Evolutionary conservation across 1,140 invertebrate species (phyloP), one percentile per base, ranked within the genome.

Genomic region (Amyelois transitella): DNA sequence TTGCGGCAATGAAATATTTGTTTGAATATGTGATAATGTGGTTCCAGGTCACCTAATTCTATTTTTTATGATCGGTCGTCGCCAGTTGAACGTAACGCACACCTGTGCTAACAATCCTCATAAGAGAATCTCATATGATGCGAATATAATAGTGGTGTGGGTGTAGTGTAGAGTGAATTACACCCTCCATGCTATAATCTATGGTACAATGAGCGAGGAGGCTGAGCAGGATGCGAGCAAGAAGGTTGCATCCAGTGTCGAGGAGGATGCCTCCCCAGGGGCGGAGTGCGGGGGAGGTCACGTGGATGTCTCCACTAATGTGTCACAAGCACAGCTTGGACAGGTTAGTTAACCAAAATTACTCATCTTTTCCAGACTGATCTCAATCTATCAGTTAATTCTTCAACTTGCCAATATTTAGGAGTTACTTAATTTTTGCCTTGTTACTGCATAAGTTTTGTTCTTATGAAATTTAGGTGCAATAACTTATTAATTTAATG

Each of bases 191-290:
- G 69, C 63, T 75, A 66, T 70, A 73, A 66, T 72, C 62, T 63
- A 75, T 81, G 77, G 73, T 77, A 82, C 66, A 74, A 84, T 83
- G 81, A 87, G 84, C 66, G 81, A 86, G 63, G 81, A 84, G 69
- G 69, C 59, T 62, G 72, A 79, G 52, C 64, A 77, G 72, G 83
- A 82, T 59, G 71, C 71, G 51, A 75, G 69, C 66, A 77, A 77
- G 57, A 73, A 74, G 56, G 69, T 62, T 65, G 63, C 69, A 66
- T 68, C 74, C 57, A 58, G 66, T 58, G 67, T 59, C 45, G 69
- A 73, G 6, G 77, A 69, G 45, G 62, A 62, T n/a, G 63, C 51
- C 22, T 54, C 70, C 7, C 67, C 62, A 19, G 53, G 28, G 8
- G 58, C 53, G 12, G 43, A 28, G n/a, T 22, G 53, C 51, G 51